Conservation (phyloP, 1,140 invertebrate species). For the Andrena cerasifolii region DNA sequence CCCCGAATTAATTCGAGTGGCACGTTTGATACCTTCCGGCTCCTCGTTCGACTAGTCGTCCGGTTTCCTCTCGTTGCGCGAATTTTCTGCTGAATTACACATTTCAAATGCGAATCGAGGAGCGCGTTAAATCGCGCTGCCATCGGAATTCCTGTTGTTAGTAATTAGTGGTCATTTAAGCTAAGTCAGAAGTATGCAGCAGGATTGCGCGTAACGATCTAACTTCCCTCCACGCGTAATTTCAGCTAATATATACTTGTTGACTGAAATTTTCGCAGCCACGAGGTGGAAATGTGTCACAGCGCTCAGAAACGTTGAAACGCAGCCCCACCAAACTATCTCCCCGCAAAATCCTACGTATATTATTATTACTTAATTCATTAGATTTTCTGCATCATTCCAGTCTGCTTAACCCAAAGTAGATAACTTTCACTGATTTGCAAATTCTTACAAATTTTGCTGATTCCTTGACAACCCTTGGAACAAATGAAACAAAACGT, state of each 20-base stretch:
- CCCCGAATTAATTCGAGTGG: no score
- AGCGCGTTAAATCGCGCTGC: background rate
- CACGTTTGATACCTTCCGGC: no score
- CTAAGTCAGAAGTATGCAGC: no score
- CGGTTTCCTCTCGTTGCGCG: background rate
- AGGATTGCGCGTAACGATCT: background rate
- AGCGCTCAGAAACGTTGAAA: background rate
- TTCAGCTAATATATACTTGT: background rate
- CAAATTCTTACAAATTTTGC: no score
- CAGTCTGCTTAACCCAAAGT: no score
- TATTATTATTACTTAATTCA: no score
- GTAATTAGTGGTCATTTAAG: background rate
- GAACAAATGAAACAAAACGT: no score
- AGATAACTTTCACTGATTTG: no score
- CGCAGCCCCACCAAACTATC: background rate
- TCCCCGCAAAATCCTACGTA: no score
- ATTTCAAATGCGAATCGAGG: background rate
- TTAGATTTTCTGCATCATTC: no score
- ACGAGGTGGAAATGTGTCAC: background rate
- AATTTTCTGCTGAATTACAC: background rate
- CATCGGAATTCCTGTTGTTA: background rate
- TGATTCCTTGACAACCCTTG: no score
- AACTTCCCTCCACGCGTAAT: background rate
- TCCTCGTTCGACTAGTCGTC: background rate
- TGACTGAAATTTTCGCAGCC: no score